Percentiles rank a stretch among this genome's conserved stretches.
phyloP scores from a whole-genome alignment of 2,888 invertebrate species.

The Acleris laterana region DNA sequence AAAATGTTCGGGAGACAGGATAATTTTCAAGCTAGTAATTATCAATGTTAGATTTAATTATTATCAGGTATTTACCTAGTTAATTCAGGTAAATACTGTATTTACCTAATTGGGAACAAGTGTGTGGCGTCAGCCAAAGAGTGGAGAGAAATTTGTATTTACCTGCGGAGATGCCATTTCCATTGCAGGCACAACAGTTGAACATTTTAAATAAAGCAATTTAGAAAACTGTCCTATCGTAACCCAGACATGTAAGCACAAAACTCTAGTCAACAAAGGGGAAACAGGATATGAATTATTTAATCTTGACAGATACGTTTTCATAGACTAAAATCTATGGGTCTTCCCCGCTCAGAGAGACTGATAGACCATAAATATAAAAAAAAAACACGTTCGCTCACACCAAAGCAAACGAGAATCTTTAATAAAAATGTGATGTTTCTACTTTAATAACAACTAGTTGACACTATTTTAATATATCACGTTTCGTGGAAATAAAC shows the following conservation, averaged over 20 bases:
- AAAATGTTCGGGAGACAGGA: too few species aligned
- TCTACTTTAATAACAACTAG: conserved; percentile 62
- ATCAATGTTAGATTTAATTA: too few species aligned
- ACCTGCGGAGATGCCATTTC: too few species aligned
- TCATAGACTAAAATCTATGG: conserved; percentile 22
- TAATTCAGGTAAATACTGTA: too few species aligned
- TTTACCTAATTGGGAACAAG: too few species aligned
- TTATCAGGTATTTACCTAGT: too few species aligned
- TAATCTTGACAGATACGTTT: conserved; percentile 16
- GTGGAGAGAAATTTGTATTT: too few species aligned
- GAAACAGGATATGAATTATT: conserved; percentile 10
- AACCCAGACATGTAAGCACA: conserved; percentile 9
- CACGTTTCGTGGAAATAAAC: conserved; percentile 65
- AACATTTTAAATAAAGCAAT: too few species aligned
- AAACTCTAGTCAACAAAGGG: conserved; percentile 34
- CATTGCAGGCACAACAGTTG: too few species aligned
- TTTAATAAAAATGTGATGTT: conserved; percentile 72
- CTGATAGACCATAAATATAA: conserved; percentile 24
- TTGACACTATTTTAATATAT: conserved; percentile 76
- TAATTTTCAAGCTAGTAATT: too few species aligned
- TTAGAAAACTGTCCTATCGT: too few species aligned
- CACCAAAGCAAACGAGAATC: conserved; percentile 54
- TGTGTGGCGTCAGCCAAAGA: too few species aligned
- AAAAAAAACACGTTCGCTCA: conserved; percentile 56
- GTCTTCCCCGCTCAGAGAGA: conserved; percentile 29